Evolutionary conservation across 2,113 vertebrate species (phyloP).

Genomic region (Phrynosoma platyrhinos): DNA sequence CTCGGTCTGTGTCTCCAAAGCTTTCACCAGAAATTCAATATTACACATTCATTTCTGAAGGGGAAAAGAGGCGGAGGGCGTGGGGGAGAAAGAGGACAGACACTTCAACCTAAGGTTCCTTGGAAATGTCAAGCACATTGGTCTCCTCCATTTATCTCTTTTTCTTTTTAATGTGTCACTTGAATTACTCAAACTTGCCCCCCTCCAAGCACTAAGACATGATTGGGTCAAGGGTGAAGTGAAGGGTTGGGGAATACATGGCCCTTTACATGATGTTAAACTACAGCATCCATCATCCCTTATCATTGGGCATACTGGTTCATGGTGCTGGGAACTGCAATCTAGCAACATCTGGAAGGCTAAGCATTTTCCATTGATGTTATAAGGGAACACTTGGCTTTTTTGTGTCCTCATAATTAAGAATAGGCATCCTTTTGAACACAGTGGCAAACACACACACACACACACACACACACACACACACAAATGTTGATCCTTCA

Average conservation of each 20-base stretch:
- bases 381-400: too few species aligned
- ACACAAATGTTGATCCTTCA: too few species aligned
- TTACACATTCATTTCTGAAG: slow-evolving; percentile 30
- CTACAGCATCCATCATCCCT: background rate
- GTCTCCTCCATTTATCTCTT: slow-evolving; percentile 49
- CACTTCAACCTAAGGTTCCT: slow-evolving; percentile 35
- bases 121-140: slow-evolving; percentile 75
- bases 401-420: too few species aligned
- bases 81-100: background rate
- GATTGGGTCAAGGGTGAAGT: background rate
- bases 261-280: background rate
- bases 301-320: background rate
- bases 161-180: slow-evolving; percentile 41
- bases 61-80: background rate
- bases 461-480: too few species aligned
- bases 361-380: background rate
- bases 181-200: slow-evolving; percentile 42
- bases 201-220: background rate
- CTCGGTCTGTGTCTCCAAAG: slow-evolving; percentile 40
- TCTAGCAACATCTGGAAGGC: background rate
- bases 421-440: too few species aligned
- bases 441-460: too few species aligned
- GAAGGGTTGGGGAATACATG: background rate
- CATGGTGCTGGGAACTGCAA: background rate
- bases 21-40: slow-evolving; percentile 40